Base-by-base conservation (phyloP, 64 coral and sea anemone genomes). In the Montipora capricornis region DNA sequence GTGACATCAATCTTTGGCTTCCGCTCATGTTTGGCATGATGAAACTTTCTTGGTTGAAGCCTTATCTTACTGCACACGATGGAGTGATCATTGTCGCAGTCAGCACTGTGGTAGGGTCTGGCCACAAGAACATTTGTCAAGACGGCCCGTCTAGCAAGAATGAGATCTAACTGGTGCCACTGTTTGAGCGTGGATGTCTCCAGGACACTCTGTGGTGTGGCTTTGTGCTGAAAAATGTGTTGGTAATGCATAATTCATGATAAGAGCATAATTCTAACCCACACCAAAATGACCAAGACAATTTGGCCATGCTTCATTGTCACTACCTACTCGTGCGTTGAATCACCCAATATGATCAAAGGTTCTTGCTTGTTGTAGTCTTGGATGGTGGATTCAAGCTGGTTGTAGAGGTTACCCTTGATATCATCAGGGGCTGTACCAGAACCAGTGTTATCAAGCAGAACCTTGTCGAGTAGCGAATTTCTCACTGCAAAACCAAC, bases 91-190 rank as follows among this genome's bases (percentile, higher is more conserved):
- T 66, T 87, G 62, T 87, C 83, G 10, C 83, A 3, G 9, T 87
- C 83, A 37, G 83, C 83, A 55, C 83, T 87, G n/a, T 70, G 61
- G 45, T 87, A 70, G n/a, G 14, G 1, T 5, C 15, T 13, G 15
- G 68, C 24, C 2, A 71, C 37, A 37, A 37, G 37, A 37, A 37
- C 37, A 29, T 37, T 15, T 58, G 58, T 93, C 26, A 93, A 51
- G 4, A 86, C 15, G 12, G 22, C 2, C 60, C 80, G 76, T 70
- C 73, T 22, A 46, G 81, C 70, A 46, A 87, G 78, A 73, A 91
- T 48, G 44, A 93, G 77, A 50, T 93, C 82, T 1, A 87, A n/a
- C 77, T 80, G 77, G 76, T 48, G 76, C 89, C 49, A 91, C 4
- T 82, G 89, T 8, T 20, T 10, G n/a, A 91, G 9, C 78, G 59